Evolutionary conservation across 2,888 invertebrate genomes (phyloP).

Genomic region (Polyommatus iphigenia): DNA sequence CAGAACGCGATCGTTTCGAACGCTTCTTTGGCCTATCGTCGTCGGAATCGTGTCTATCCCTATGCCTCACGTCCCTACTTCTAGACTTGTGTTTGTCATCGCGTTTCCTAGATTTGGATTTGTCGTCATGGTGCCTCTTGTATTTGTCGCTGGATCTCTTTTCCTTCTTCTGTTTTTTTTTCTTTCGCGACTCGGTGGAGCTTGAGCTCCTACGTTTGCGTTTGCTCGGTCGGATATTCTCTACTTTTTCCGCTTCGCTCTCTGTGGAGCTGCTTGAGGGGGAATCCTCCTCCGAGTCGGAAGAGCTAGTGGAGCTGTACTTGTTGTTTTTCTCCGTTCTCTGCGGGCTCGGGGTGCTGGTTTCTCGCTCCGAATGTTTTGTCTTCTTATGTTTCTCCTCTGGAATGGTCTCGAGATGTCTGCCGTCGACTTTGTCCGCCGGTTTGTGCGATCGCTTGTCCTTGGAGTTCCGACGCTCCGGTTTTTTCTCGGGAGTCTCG

Average conservation of each 20-base stretch:
- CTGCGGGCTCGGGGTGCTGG: slow-evolving; percentile 60
- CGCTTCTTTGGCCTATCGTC: slow-evolving; percentile 64
- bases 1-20: slow-evolving; percentile 61
- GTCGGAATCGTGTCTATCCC: slow-evolving; percentile 63
- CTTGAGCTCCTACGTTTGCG: slow-evolving; percentile 63
- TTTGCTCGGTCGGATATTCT: slow-evolving; percentile 56
- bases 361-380: slow-evolving; percentile 47
- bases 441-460: slow-evolving; percentile 51
- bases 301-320: slow-evolving; percentile 64
- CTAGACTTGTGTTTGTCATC: slow-evolving; percentile 61
- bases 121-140: slow-evolving; percentile 57
- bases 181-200: slow-evolving; percentile 59
- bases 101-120: slow-evolving; percentile 53
- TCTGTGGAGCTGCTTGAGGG: slow-evolving; percentile 55
- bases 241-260: slow-evolving; percentile 54
- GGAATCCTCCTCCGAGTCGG: slow-evolving; percentile 65
- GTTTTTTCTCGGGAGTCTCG: slow-evolving; percentile 64
- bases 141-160: slow-evolving; percentile 56
- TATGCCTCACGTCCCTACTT: slow-evolving; percentile 59
- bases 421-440: slow-evolving; percentile 57
- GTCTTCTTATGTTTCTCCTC: slow-evolving; percentile 63
- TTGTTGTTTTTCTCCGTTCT: slow-evolving; percentile 55
- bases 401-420: slow-evolving; percentile 58
- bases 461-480: slow-evolving; percentile 58
- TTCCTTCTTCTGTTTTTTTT: slow-evolving; percentile 57